Conservation (phyloP, 2,113 vertebrate genomes). For the Phrynosoma blainvillii region DNA sequence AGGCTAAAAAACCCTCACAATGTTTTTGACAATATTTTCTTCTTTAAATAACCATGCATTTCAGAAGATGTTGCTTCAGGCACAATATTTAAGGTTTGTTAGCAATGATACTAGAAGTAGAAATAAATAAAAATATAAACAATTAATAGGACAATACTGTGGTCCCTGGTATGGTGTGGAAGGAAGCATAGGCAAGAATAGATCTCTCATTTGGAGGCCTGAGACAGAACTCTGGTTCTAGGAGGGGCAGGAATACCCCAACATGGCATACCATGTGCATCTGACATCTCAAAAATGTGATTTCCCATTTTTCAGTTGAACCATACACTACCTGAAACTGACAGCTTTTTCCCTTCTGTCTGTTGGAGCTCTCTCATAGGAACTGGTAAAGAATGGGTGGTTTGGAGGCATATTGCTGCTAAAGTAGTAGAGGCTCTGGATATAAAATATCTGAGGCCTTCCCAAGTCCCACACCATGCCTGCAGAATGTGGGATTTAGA, state of each 20-base stretch:
- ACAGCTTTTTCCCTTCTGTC: background rate
- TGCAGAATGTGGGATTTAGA: too few species aligned
- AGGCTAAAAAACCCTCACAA: background rate
- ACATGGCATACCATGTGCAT: too few species aligned
- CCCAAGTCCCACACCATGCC: too few species aligned
- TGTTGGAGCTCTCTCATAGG: background rate
- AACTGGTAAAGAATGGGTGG: background rate
- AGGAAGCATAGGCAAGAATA: background rate
- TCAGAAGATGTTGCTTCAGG: background rate
- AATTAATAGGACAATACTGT: background rate
- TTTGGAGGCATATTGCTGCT: too few species aligned
- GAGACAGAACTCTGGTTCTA: background rate
- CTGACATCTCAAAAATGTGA: too few species aligned
- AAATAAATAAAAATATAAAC: background rate
- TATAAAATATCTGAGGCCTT: too few species aligned
- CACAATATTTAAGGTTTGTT: rapidly evolving
- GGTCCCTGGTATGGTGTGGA: background rate
- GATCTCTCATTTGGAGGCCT: background rate
- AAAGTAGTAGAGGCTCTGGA: too few species aligned
- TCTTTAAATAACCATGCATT: background rate
- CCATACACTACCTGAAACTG: too few species aligned
- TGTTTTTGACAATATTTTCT: rapidly evolving
- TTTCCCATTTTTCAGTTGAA: too few species aligned
- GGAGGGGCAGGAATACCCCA: too few species aligned
- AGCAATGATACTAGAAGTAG: rapidly evolving